These are phyloP conservation scores for Caenorhabditis imperialis DNA, from an alignment of 2,888 invertebrate species.

Conservation along the genomic window DNA sequence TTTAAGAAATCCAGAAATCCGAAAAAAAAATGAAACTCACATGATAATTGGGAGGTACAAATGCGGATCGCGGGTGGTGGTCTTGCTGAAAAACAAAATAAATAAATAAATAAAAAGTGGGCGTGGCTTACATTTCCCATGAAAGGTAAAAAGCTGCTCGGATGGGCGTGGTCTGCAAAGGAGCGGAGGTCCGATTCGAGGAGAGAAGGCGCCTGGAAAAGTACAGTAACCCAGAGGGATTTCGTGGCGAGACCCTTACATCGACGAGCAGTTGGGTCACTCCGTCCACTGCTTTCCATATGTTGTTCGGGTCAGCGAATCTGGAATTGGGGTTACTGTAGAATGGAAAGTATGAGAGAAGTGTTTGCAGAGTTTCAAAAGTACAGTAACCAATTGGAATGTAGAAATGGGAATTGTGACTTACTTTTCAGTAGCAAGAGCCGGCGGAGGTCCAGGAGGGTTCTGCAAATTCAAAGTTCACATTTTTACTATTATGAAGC, in stretches of 20 bases:
- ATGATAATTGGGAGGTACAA: conserved; percentile 43
- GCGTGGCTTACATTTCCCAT: conserved; percentile 12
- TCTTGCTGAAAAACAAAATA: conserved; percentile 19
- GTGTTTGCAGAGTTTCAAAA: no score
- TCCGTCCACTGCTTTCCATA: conserved; percentile 34
- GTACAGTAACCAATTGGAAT: no score
- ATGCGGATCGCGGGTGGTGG: conserved; percentile 35
- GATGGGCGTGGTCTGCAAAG: conserved; percentile 32
- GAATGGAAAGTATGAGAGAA: no score
- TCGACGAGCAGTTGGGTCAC: conserved; percentile 35
- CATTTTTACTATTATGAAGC: no score
- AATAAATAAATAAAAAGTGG: no score
- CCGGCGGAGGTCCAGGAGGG: no score
- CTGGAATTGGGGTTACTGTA: no score
- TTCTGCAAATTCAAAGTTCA: no score
- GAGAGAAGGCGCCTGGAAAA: conserved; percentile 21
- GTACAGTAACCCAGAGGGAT: no score
- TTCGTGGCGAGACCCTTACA: conserved; percentile 13
- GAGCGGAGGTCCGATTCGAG: conserved; percentile 32
- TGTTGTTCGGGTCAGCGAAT: conserved; percentile 23
- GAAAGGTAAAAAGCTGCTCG: conserved; percentile 29
- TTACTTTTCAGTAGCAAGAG: no score
- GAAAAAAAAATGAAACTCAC: conserved; percentile 10
- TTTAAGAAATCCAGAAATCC: neutral
- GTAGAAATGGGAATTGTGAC: no score